Base-by-base conservation (phyloP, 2,888 invertebrate species). In the Romanomermis culicivorax region DNA sequence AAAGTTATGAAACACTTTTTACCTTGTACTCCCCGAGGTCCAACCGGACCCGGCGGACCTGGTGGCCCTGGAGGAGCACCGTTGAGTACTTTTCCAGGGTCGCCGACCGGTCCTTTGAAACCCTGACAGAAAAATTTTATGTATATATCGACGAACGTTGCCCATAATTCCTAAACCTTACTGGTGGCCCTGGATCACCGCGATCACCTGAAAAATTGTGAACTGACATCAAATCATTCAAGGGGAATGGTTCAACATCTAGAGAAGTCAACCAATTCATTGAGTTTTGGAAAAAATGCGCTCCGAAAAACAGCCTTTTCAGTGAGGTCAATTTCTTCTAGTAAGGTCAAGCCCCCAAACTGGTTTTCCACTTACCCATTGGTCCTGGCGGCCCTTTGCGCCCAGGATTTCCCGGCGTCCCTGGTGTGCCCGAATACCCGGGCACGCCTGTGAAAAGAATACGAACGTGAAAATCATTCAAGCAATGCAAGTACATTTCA, bases 381-480 rank as follows among this genome's bases (percentile, higher is more conserved):
- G 47, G n/a, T 1, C 57, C 57, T 14, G 45, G 43, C n/a, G 27
- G 29, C 20, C 57, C 57, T n/a, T 57, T 29, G 20, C 49, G 47
- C n/a, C 57, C 57, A 20, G 57, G 56, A 14, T 27, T 24, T 20
- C 57, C 57, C 49, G 57, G 57, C n/a, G 42, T 42, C 11, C 57
- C 57, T 25, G 57, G 57, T 24, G 51, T 36, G 25, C 57, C 57
- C 23, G 57, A 54, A 20, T 14, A 17, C 24, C 53, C 54, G 14
- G 51, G 52, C n/a, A 17, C 17, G n/a, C 49, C 36, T 17, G 7
- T 11, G 17, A 36, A 36, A 7, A 36, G 36, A n/a, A n/a, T n/a
- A n/a, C n/a, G n/a, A n/a, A n/a, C n/a, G n/a, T n/a, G n/a, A n/a
- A n/a, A n/a, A n/a, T n/a, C n/a, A n/a, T n/a, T n/a, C n/a, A n/a